These are phyloP conservation scores for Callospermophilus lateralis DNA, from an alignment of 2,113 vertebrate genomes.

Conservation along the genomic window DNA sequence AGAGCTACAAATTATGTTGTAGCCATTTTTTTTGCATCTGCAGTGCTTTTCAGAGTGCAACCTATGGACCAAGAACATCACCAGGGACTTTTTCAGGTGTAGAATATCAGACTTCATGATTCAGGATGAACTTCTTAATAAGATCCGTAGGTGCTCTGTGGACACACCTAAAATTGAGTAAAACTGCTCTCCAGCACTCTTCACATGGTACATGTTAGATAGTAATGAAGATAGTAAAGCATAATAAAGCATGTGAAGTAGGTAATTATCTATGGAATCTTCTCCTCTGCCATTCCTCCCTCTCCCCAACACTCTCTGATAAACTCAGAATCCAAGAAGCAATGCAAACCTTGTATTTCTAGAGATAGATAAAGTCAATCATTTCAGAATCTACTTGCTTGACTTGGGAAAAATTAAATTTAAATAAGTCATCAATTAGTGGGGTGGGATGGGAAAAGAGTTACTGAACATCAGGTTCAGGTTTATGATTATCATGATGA, in stretches of 20 bases:
- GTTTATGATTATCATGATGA: not conserved
- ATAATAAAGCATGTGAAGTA: not conserved
- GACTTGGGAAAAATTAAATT: not conserved
- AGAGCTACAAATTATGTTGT: not conserved
- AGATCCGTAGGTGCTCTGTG: not conserved
- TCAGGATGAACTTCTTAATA: not conserved
- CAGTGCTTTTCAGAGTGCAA: not conserved
- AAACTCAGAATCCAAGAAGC: not conserved
- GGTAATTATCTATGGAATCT: not conserved
- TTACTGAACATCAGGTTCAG: not conserved
- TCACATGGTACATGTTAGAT: not conserved
- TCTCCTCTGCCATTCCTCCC: not conserved
- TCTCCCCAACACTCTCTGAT: not conserved
- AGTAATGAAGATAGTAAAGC: not conserved
- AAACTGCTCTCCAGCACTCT: not conserved
- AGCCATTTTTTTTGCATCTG: not conserved
- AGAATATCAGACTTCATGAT: not conserved
- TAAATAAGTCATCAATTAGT: not conserved
- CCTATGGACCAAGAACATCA: not conserved
- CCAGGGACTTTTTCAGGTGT: not conserved
- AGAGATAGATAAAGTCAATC: not conserved
- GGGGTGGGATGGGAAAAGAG: not conserved
- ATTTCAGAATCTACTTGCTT: not conserved
- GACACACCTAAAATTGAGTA: not conserved
- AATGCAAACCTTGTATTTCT: not conserved